These are phyloP conservation scores for Spatulosminthurus flaviceps DNA, from an alignment of 2,888 invertebrate species.

Conservation along the genomic window DNA sequence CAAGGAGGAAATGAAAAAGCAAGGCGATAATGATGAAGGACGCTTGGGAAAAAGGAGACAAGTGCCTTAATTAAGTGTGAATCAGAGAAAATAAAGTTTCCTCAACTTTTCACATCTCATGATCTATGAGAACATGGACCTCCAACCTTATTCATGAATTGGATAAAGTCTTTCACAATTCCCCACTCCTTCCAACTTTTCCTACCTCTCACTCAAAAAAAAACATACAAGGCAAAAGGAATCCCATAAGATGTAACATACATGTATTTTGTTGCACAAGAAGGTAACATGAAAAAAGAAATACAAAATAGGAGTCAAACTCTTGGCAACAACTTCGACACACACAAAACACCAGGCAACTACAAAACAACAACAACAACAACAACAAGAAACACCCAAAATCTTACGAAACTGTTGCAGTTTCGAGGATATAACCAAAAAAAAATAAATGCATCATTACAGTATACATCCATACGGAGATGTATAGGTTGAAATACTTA, in stretches of 20 bases:
- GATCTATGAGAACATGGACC: conserved; percentile 27
- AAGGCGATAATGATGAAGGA: conserved; percentile 52
- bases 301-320: neutral
- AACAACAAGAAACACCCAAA: no score
- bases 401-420: no score
- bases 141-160: conserved; percentile 27
- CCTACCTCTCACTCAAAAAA: no score
- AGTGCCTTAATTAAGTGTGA: conserved; percentile 57
- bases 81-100: conserved; percentile 54
- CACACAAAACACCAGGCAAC: no score
- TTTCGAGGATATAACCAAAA: no score
- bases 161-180: conserved; percentile 3
- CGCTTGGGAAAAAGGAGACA: conserved; percentile 52
- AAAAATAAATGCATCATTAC: no score
- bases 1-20: conserved; percentile 34
- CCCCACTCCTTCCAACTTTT: neutral
- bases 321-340: neutral
- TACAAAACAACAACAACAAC: no score
- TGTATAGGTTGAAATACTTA: no score
- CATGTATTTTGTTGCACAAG: neutral
- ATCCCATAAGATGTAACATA: neutral
- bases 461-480: no score
- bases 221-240: no score
- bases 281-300: neutral
- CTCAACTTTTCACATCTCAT: conserved; percentile 30